Evolutionary conservation across 2,888 invertebrate species (phyloP), one percentile per base, ranked within the genome.

Genomic region (Drosophila borborema): DNA sequence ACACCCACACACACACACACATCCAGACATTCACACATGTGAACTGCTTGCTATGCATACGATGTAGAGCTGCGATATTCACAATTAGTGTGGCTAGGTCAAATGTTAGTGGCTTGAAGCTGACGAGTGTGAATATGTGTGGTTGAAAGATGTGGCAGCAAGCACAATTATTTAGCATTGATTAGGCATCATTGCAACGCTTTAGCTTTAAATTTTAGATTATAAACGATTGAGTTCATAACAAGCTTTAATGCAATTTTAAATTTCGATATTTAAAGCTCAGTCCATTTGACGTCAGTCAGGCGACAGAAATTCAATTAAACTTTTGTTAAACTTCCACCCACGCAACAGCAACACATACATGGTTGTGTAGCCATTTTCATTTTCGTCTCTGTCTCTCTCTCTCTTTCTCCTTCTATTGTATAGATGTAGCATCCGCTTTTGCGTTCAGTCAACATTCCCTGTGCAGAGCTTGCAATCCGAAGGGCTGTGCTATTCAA

Each of bases 291-390:
- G 65, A 75, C 72, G 78, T 82, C 85, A 69, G 54, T 55, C 54
- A 58, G 82, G 70, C 78, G 73, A 72, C 66, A 59, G 55, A 85
- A 81, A 85, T 82, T 85, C 82, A 87, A 85, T 85, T 87, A 81
- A 85, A 82, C 73, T 81, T 79, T 81, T 82, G 72, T 70, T 58
- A 20, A 67, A 63, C 53, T 58, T 43, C 12, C 31, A 28, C 48
- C 23, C 53, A 45, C 36, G 31, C 18, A 38, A 18, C 12, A 18
- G 18, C 14, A n/a, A 18, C 48, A 40, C 20, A 60, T n/a, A 49
- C 60, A 40, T 40, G 40, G 8, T 12, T 16, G 23, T n/a, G 1
- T 4, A 48, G 4, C 28, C n/a, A 28, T 4, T 14, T 58, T 36
- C 34, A 12, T 20, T n/a, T 18, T 9, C 9, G n/a, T 41, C n/a